Evolutionary conservation across 1,140 invertebrate species (phyloP).

Genomic region (Marisa cornuarietis): DNA sequence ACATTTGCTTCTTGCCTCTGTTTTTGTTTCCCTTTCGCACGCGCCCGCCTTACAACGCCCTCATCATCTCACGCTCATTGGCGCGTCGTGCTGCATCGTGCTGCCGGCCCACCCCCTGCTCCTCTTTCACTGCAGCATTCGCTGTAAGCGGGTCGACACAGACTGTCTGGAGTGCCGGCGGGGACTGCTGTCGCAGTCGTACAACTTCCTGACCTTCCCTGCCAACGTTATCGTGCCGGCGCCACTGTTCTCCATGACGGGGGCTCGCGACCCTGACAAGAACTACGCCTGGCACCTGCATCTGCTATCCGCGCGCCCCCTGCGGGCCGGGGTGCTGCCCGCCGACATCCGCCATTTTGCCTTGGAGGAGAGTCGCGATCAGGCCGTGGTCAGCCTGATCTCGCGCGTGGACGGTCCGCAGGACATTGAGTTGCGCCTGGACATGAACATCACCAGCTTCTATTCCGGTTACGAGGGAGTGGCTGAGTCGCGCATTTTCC

Average conservation of each 20-base stretch:
- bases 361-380: slow-evolving; percentile 64
- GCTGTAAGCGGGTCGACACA: slow-evolving; percentile 76
- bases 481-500: slow-evolving; percentile 83
- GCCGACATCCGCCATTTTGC: slow-evolving; percentile 50
- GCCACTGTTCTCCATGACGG: slow-evolving; percentile 87
- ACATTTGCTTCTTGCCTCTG: slow-evolving; percentile 6
- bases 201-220: slow-evolving; percentile 90
- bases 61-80: too few species aligned
- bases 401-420: slow-evolving; percentile 83
- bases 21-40: not conserved
- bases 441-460: slow-evolving; percentile 77
- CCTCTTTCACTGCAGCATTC: slow-evolving; percentile 65
- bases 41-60: too few species aligned
- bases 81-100: not conserved
- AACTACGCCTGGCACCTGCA: slow-evolving; percentile 79
- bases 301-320: slow-evolving; percentile 64
- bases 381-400: slow-evolving; percentile 79
- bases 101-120: not conserved
- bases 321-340: slow-evolving; percentile 35
- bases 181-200: slow-evolving; percentile 84
- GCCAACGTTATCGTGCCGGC: slow-evolving; percentile 81
- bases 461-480: slow-evolving; percentile 72
- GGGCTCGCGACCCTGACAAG: slow-evolving; percentile 77
- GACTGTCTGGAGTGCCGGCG: slow-evolving; percentile 79
- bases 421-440: slow-evolving; percentile 86